Evolutionary conservation across 2,888 invertebrate genomes (phyloP).

Genomic region (Microplitis deprimator): DNA sequence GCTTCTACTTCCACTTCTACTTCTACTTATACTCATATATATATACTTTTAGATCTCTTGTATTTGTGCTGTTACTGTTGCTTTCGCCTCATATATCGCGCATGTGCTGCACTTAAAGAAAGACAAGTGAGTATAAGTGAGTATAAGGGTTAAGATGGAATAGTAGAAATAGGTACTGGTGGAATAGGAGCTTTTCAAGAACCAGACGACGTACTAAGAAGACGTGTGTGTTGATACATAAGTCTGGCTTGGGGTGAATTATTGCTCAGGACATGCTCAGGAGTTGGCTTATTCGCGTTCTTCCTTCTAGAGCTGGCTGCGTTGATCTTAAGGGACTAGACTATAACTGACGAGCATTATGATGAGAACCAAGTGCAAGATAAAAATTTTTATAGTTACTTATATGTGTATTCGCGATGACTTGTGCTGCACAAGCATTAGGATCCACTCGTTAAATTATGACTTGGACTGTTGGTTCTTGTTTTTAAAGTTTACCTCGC

Average conservation of each 20-base stretch:
- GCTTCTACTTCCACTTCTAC: not conserved
- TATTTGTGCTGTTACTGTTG: not conserved
- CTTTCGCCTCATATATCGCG: not conserved
- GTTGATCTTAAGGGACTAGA: not conserved
- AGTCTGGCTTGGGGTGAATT: not conserved
- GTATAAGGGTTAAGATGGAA: not conserved
- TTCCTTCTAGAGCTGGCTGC: not conserved
- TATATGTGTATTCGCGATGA: not conserved
- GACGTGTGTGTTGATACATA: not conserved
- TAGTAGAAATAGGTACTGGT: not conserved
- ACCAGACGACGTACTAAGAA: not conserved
- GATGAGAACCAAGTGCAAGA: not conserved
- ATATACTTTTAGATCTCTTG: not conserved
- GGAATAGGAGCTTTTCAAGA: not conserved
- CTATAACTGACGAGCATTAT: not conserved
- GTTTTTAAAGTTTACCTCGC: not conserved
- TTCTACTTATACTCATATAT: slow-evolving; percentile 7
- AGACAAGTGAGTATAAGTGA: slow-evolving; percentile 1
- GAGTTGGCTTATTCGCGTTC: not conserved
- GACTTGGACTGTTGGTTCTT: not conserved
- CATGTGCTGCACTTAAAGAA: not conserved
- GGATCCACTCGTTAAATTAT: no score
- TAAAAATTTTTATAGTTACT: not conserved
- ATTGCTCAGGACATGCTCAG: not conserved
- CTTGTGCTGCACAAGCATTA: no score